Evolutionary conservation across 2,797 vertebrate species (phyloP), one percentile per base, ranked within the genome.

Genomic region (Huso huso): DNA sequence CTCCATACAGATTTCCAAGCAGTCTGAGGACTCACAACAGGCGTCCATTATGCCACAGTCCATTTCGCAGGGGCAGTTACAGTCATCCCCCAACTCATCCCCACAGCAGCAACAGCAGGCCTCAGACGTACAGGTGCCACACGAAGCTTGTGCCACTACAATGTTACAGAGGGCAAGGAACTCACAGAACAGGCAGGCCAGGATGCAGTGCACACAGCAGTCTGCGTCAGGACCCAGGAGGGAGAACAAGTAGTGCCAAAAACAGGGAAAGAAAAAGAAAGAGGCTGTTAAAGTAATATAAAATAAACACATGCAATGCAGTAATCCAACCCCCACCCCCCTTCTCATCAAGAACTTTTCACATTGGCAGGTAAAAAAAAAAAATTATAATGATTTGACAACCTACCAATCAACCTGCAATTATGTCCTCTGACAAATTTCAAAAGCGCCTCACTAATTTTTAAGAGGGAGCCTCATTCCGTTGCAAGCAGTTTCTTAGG

Each of bases 1-100:
- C 83, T 99, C 97, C 95, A 96, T 98, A 79, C 96, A 99, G 87
- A 98, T 96, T 85, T 99, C 97, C 87, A 99, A 86, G 80, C 95
- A 99, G 85, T 99, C 97, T 6, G 95, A 93, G 23, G 96, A 98
- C 84, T 98, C 95, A 79, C 96, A 98, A 81, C 97, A 99, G 53
- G 93, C 94, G 0, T 99, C 97, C 94, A 99, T 95, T 78, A 98
- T 94, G 81, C 96, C 95, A 67, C 96, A 98, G 77, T 96, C 94
- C 94, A 94, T 94, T 75, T 98, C 96, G 66, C 96, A 98, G 0
- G 95, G 93, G 81, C 92, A 94, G 89, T 90, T 95, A 85, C 95
- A 98, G 88, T 95, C 95, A 48, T 98, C 95, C 1, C 95, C 95
- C 82, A 94, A 76, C 73, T 98, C 95, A 0, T 96, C 95, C 1